Base-by-base conservation (phyloP, 2,797 vertebrate genomes). In the Catamblyrhynchus diadema region DNA sequence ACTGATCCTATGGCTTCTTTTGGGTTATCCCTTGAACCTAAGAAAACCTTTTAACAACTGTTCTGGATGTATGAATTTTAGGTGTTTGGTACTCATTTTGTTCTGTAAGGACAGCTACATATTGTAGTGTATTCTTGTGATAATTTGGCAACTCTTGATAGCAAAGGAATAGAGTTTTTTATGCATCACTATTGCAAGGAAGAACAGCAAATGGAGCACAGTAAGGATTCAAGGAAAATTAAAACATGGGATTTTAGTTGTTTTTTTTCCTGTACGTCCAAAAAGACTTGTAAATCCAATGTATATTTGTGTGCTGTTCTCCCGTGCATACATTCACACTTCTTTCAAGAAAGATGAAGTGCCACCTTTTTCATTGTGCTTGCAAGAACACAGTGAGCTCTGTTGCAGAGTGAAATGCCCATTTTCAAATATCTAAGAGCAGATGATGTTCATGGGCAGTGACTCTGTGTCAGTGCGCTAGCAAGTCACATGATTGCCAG, bases 311-410 rank as follows among this genome's bases (percentile, higher is more conserved):
- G 23, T 39, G 19, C 0, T 47, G 5, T 14, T 79, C 6, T 79
- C 8, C 10, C 35, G 7, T 47, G 25, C 11, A 8, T 14, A 20
- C 7, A 4, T 22, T n/a, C 4, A 33, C 6, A 3, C 5, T 2
- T 44, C 9, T 70, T 92, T 56, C 12, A 35, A 28, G 41, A 39
- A 59, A 56, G 15, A 23, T 44, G 0, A 67, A 30, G 12, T 57
- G 37, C 28, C 24, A 39, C 11, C 6, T 50, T 77, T 65, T 42
- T 61, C 18, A 6, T 8, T 2, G 1, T 20, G 5, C 45, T 61
- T 91, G 5, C 21, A 72, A 51, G n/a, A 54, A 14, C 35, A 33
- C 8, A 28, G 30, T 16, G n/a, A 74, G 9, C 23, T 74, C 24
- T 71, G 35, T 3, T 61, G 27, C 9, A 17, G 57, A 66, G 19